phyloP scores from a whole-genome alignment of 2,888 invertebrate genomes.

The Linhomoeus sp. region DNA sequence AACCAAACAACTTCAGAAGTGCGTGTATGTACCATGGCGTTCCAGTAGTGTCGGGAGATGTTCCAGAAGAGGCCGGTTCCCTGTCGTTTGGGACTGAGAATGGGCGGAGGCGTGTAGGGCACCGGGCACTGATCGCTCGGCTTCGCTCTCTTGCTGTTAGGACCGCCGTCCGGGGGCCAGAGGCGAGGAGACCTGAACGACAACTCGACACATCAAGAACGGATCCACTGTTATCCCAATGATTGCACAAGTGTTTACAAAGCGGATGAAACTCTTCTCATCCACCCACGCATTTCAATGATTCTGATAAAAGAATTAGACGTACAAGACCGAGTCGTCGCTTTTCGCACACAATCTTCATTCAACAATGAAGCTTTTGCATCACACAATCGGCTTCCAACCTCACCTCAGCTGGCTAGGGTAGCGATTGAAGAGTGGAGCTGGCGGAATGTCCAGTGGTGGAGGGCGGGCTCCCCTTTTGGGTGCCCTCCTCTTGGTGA shows the following conservation, averaged over 20 bases:
- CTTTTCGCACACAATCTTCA: no score
- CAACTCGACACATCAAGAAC: background rate
- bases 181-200: constrained; percentile 29
- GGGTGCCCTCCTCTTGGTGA: background rate
- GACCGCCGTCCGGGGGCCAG: constrained; percentile 13
- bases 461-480: background rate
- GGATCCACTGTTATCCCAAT: no score
- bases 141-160: background rate
- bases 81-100: constrained; percentile 69
- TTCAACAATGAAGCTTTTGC: no score
- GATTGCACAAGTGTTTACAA: no score
- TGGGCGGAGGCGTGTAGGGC: constrained; percentile 76
- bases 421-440: constrained; percentile 21
- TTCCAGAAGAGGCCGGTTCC: constrained; percentile 61
- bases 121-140: constrained; percentile 29
- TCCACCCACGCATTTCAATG: no score
- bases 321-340: no score
- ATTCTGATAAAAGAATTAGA: no score
- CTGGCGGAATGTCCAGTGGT: background rate
- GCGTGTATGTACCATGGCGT: no score
- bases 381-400: background rate
- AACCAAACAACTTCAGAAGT: no score
- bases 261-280: no score
- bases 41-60: no score
- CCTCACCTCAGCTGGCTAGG: constrained; percentile 34